Evolutionary conservation across 2,888 invertebrate species (phyloP), one percentile per base, ranked within the genome.

Genomic region (Drosophila rellima): DNA sequence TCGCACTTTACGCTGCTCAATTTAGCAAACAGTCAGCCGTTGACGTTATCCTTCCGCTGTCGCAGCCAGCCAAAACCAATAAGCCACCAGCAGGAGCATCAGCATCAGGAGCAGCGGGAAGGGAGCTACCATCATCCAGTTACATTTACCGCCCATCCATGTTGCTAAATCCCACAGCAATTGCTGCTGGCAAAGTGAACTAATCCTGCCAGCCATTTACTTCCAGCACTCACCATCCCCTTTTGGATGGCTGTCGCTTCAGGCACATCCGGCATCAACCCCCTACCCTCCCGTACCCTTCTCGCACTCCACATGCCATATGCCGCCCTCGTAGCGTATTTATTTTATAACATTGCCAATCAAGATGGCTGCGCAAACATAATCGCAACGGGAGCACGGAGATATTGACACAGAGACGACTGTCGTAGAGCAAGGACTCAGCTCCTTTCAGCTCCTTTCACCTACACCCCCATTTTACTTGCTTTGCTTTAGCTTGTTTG

Each of bases 301-400:
- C 5, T 7, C 26, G 7, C 26, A 26, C 2, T 1, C 52, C 40
- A 18, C 40, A 10, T 70, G 66, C 63, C 59, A 42, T 63, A 44
- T 37, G 52, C 57, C 78, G 60, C 62, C 67, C 74, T 72, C 76
- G 70, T 82, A 86, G 82, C 79, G 90, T 92, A 92, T 92, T 92
- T 92, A 92, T 92, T 92, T 92, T 92, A 92, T 92, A 92, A 91
- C 91, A 92, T 92, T 91, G 92, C 91, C 92, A 92, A 92, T 92
- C 92, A 92, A 92, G 91, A 92, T 92, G 92, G 92, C 92, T 92
- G 92, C 92, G 90, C 92, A 92, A 92, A 92, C 91, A 92, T 90
- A 92, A 92, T 92, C 91, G 91, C 89, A 82, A 66, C 64, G 78
- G 70, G 56, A 67, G 69, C 80, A 50, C 78, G 65, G 66, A 73